A percentile compares a stretch with the other conserved stretches of the same genome.
phyloP scores from a whole-genome alignment of 2,113 vertebrate genomes.

The Nycticryphes semicollaris region DNA sequence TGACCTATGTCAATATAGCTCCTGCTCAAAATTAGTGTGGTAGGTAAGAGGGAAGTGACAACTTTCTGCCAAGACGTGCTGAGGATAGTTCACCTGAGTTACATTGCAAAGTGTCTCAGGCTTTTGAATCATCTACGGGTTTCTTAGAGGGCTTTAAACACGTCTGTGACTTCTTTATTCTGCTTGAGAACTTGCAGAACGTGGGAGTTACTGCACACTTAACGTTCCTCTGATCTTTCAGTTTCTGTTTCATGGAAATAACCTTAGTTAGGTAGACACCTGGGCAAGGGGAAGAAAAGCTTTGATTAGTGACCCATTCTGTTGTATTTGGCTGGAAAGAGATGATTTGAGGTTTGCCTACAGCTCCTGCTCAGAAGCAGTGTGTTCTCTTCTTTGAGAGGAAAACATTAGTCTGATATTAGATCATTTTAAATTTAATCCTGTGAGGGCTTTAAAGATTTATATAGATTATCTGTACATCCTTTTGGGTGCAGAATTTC shows the following conservation, averaged over 20 bases:
- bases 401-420: neutral
- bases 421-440: neutral
- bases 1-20: neutral
- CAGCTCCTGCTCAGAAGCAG: neutral
- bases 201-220: neutral
- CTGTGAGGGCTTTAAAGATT: neutral
- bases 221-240: neutral
- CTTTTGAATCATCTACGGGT: neutral
- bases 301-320: neutral
- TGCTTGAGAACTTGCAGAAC: neutral
- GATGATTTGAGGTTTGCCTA: neutral
- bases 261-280: neutral
- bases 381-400: neutral
- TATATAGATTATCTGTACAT: neutral
- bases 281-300: neutral
- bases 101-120: neutral
- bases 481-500: neutral
- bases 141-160: neutral
- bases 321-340: neutral
- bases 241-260: neutral
- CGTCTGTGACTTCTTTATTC: neutral
- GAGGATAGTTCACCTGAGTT: neutral
- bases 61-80: neutral
- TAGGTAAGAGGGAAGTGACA: neutral
- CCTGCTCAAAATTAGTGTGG: neutral